These are phyloP conservation scores for Spatula clypeata DNA, from an alignment of 2,797 vertebrate species.

Conservation along the genomic window DNA sequence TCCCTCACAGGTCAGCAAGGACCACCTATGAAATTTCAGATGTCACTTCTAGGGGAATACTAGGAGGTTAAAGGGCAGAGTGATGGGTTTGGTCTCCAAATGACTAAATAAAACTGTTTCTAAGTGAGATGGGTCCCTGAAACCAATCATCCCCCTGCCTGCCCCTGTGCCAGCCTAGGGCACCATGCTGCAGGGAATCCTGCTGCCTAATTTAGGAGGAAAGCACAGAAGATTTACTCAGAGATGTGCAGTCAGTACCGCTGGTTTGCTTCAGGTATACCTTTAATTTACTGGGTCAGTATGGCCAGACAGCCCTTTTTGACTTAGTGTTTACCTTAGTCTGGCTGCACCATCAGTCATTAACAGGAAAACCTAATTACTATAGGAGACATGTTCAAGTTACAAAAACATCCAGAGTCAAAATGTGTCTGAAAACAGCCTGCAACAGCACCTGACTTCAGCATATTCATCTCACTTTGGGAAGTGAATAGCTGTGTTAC, in stretches of 20 bases:
- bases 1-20: neutral
- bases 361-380: neutral
- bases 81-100: neutral
- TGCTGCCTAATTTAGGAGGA: neutral
- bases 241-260: neutral
- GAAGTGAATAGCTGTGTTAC: neutral
- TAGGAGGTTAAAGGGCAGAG: neutral
- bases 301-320: neutral
- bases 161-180: rapidly evolving
- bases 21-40: neutral
- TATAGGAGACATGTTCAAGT: neutral
- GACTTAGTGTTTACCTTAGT: neutral
- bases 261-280: neutral
- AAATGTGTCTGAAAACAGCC: rapidly evolving
- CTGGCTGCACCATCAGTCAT: neutral
- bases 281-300: neutral
- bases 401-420: neutral
- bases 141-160: neutral
- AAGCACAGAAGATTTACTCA: neutral
- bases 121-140: neutral
- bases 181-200: neutral
- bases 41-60: neutral
- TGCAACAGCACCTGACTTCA: neutral
- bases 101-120: neutral
- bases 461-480: neutral